Conservation (phyloP, 2,888 invertebrate genomes). For the Drosophila borborema region DNA sequence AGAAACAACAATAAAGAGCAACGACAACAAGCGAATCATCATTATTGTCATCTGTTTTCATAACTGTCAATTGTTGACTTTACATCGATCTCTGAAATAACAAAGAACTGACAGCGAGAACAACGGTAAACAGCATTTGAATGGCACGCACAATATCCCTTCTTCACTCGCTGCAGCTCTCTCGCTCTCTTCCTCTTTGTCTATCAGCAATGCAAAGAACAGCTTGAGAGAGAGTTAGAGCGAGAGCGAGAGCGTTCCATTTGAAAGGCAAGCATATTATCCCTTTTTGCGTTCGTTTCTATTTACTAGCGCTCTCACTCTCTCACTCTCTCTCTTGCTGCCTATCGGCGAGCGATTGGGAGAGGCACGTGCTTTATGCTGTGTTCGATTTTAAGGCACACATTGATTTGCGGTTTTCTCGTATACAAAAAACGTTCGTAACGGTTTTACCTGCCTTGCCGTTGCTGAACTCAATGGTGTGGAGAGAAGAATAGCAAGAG, state of each 20-base stretch:
- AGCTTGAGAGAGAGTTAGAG: not conserved
- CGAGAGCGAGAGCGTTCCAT: conserved; percentile 24
- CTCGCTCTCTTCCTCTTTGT: conserved; percentile 1
- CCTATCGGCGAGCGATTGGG: not conserved
- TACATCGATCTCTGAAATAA: conserved; percentile 52
- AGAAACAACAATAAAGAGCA: conserved; percentile 12
- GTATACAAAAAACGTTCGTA: conserved; percentile 24
- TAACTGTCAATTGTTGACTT: conserved; percentile 81
- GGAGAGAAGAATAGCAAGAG: not conserved
- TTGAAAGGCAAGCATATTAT: conserved; percentile 56
- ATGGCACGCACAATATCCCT: conserved; percentile 55
- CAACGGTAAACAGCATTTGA: conserved; percentile 55
- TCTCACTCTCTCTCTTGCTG: not conserved
- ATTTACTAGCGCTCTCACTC: not conserved
- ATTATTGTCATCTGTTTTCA: conserved; percentile 73
- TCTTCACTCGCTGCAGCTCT: conserved; percentile 2
- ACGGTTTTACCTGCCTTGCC: conserved; percentile 62
- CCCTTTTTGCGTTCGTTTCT: conserved; percentile 26
- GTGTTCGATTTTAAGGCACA: conserved; percentile 43
- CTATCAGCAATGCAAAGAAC: conserved; percentile 30
- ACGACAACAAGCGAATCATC: conserved; percentile 33
- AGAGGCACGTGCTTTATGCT: conserved; percentile 40
- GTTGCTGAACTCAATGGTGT: not conserved
- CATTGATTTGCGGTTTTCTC: conserved; percentile 57
- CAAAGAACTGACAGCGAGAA: conserved; percentile 47